phyloP scores from a whole-genome alignment of 1,140 invertebrate genomes.

The Brachystomella parvula region DNA sequence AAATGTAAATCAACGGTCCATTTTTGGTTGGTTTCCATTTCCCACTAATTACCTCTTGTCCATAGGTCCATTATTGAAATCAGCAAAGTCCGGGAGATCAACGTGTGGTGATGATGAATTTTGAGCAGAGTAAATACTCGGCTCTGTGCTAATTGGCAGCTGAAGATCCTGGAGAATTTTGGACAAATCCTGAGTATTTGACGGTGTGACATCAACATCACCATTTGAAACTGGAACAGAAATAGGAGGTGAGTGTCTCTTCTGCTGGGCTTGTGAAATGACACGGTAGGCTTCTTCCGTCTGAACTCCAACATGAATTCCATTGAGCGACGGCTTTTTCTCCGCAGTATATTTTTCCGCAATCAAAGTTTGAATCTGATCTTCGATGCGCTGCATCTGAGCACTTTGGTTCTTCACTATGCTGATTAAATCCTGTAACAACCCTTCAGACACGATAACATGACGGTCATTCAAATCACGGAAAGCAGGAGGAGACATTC shows the following conservation, averaged over 20 bases:
- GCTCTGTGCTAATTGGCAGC: not conserved
- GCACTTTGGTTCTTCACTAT: not conserved
- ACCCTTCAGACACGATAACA: not conserved
- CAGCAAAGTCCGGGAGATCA: conserved; percentile 3
- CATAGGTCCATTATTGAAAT: not conserved
- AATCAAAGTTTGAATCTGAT: not conserved
- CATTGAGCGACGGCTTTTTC: not conserved
- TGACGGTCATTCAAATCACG: not conserved
- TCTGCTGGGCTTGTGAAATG: not conserved
- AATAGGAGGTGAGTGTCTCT: no score
- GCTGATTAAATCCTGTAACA: not conserved
- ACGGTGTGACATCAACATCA: not conserved
- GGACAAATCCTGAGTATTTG: not conserved
- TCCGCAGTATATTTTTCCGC: not conserved
- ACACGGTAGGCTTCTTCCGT: not conserved
- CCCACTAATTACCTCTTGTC: not conserved
- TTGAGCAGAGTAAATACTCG: not conserved
- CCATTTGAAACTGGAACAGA: not conserved
- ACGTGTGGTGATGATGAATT: not conserved
- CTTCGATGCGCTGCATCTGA: not conserved
- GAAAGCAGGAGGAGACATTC: not conserved
- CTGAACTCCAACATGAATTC: not conserved
- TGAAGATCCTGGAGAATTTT: conserved; percentile 2
- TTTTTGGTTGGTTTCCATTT: not conserved
- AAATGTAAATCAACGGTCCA: not conserved